These are phyloP conservation scores for Herminia tarsipennalis DNA, from an alignment of 2,888 invertebrate species.

Conservation along the genomic window DNA sequence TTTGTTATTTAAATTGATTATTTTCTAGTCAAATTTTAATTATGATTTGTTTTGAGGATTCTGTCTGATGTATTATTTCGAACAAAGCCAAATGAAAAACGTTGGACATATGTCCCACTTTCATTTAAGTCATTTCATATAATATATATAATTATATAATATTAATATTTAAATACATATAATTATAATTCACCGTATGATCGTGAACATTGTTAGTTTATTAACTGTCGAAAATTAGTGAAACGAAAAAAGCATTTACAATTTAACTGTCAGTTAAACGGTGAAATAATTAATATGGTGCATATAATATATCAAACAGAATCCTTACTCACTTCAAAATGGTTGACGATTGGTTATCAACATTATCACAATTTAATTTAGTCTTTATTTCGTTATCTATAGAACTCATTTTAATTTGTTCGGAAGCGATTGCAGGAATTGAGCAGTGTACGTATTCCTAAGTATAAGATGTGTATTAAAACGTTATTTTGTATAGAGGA, in stretches of 20 bases:
- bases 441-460: constrained; percentile 46
- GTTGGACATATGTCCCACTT: no score
- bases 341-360: not conserved
- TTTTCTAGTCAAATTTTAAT: constrained; percentile 44
- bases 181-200: no score
- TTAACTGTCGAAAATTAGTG: no score
- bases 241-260: no score
- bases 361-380: constrained; percentile 4
- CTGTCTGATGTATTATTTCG: not conserved
- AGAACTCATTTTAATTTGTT: constrained; percentile 25
- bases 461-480: constrained; percentile 53
- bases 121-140: no score
- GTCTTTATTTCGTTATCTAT: constrained; percentile 16
- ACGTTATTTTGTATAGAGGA: constrained; percentile 72
- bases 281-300: no score
- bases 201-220: no score
- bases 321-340: not conserved
- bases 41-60: not conserved
- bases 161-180: no score
- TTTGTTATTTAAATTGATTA: constrained; percentile 23
- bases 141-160: no score
- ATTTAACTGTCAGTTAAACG: no score
- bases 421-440: constrained; percentile 47
- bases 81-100: no score
- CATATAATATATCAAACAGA: constrained; percentile 2